A percentile compares a stretch with the other conserved stretches of the same genome.
phyloP scores from a whole-genome alignment of 1,140 invertebrate species.

The Drosophila truncata region DNA sequence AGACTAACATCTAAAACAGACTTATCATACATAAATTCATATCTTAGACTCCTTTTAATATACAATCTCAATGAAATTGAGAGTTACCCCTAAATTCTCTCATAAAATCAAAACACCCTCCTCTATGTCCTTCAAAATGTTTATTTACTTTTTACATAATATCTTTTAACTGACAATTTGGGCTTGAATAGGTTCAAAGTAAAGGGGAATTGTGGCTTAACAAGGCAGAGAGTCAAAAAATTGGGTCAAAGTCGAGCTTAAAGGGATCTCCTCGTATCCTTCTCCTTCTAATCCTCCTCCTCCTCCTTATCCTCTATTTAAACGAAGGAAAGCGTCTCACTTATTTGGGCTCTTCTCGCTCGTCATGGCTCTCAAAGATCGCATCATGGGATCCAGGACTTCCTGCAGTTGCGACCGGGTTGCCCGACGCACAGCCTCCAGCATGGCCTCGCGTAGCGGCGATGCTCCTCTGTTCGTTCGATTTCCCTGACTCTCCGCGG shows the following conservation, averaged over 20 bases:
- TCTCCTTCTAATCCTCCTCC: too few species aligned
- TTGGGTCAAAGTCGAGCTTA: not conserved
- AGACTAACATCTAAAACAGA: too few species aligned
- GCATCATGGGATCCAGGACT: constrained; percentile 68
- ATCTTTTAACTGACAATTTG: constrained; percentile 23
- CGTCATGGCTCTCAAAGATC: constrained; percentile 54
- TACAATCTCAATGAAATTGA: too few species aligned
- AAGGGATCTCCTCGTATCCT: not conserved
- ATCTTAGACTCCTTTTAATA: too few species aligned
- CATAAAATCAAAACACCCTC: not conserved
- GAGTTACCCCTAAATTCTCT: too few species aligned
- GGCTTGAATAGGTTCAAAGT: not conserved
- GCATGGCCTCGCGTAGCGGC: constrained; percentile 46
- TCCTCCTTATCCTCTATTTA: not conserved
- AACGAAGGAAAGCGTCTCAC: not conserved
- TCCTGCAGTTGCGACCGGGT: constrained; percentile 69
- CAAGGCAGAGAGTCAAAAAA: not conserved
- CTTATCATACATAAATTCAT: too few species aligned
- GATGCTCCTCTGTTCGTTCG: not conserved
- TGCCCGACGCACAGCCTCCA: constrained; percentile 67
- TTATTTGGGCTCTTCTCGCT: constrained; percentile 29
- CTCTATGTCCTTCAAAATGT: not conserved
- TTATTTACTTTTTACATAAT: constrained; percentile 5
- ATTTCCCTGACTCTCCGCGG: not conserved
- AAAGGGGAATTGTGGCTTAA: not conserved